These are phyloP conservation scores for Drosophila aff. DNA, from an alignment of 1,140 invertebrate genomes.

Conservation along the genomic window DNA sequence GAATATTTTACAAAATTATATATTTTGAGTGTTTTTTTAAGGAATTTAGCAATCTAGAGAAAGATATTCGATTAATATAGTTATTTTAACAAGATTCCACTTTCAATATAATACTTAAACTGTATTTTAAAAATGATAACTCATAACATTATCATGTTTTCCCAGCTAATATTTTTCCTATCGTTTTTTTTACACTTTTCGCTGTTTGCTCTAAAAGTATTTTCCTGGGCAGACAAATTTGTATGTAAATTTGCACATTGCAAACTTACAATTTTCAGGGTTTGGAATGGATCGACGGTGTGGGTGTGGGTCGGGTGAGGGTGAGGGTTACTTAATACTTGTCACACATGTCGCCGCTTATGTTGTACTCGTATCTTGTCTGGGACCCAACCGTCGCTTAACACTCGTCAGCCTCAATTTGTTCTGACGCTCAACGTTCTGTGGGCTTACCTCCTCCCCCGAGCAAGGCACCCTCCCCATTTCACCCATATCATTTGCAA, in stretches of 20 bases:
- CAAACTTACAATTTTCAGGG: conserved; percentile 33
- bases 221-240: conserved; percentile 71
- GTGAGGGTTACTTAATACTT: conserved; percentile 59
- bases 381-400: conserved; percentile 62
- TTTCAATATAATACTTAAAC: background rate
- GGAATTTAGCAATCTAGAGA: background rate
- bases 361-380: conserved; percentile 47
- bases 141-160: background rate
- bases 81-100: too few species aligned
- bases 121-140: background rate
- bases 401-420: conserved; percentile 81
- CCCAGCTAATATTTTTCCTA: conserved; percentile 7
- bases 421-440: conserved; percentile 58
- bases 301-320: background rate
- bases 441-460: conserved; percentile 57
- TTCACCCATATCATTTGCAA: conserved; percentile 71
- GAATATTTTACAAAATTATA: too few species aligned
- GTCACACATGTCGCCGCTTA: conserved; percentile 75
- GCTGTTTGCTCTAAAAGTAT: conserved; percentile 30
- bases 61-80: background rate
- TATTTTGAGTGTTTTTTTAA: too few species aligned
- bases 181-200: conserved; percentile 56
- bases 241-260: conserved; percentile 71
- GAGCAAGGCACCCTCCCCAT: conserved; percentile 19
- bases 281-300: conserved; percentile 9